Conservation (phyloP, 2,888 invertebrate species). For the Drosophila merina region DNA sequence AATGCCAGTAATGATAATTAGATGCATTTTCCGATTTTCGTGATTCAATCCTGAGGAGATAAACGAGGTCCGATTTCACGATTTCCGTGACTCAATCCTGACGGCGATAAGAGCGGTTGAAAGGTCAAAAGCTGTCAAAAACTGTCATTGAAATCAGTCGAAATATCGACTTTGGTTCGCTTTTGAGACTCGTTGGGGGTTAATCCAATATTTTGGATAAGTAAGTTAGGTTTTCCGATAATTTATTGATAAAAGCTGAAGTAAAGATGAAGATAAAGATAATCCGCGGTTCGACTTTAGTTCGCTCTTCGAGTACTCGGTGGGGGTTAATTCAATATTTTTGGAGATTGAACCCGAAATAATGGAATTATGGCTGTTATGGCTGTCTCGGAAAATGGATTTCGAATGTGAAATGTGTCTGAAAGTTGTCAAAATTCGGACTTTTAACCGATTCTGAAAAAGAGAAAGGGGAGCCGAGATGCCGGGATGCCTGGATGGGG, state of each 20-base stretch:
- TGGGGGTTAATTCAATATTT: conserved; percentile 56
- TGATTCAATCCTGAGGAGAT: not conserved
- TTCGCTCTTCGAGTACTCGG: not conserved
- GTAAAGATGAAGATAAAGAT: too few relatives aligned
- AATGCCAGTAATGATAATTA: too few relatives aligned
- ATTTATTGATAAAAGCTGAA: too few relatives aligned
- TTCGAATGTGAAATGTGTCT: conserved; percentile 61
- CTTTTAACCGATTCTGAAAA: conserved; percentile 47
- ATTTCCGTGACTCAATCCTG: too few relatives aligned
- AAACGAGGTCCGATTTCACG: not conserved
- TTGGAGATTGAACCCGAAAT: conserved; percentile 54
- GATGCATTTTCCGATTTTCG: too few relatives aligned
- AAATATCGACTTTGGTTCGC: too few relatives aligned
- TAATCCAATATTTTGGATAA: too few relatives aligned
- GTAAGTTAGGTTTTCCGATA: too few relatives aligned
- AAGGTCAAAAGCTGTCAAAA: too few relatives aligned
- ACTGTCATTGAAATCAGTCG: not conserved
- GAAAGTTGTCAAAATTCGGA: conserved; percentile 56
- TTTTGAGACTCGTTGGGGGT: not conserved
- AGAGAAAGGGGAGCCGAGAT: conserved; percentile 10
- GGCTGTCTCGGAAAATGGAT: conserved; percentile 51
- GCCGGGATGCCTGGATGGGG: conserved; percentile 1
- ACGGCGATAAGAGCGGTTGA: not conserved
- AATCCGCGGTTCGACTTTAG: not conserved
- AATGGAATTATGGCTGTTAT: conserved; percentile 73